Conservation (phyloP, 2,797 vertebrate genomes). For the Poecilia gillii region DNA sequence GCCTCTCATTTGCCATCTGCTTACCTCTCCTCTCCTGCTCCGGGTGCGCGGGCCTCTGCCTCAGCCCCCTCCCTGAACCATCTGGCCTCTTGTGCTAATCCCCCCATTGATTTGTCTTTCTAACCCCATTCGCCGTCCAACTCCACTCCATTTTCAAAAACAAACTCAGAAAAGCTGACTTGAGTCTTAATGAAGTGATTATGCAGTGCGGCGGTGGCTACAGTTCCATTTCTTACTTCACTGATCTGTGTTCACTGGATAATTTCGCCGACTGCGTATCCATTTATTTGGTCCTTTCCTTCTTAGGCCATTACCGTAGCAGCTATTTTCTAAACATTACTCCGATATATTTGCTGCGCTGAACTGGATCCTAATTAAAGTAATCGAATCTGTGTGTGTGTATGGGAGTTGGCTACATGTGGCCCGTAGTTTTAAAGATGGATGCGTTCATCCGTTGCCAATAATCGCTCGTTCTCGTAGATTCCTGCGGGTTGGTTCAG, state of each 20-base stretch:
- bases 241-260: not conserved
- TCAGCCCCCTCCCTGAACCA: slow-evolving; percentile 67
- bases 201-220: slow-evolving; percentile 6
- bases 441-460: not conserved
- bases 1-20: slow-evolving; percentile 78
- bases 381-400: not conserved
- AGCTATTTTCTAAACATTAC: not conserved
- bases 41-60: slow-evolving; percentile 64
- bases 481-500: not conserved
- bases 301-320: not conserved
- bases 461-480: not conserved
- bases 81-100: slow-evolving; percentile 72
- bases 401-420: not conserved
- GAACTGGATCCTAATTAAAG: not conserved
- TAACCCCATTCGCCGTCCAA: slow-evolving; percentile 32
- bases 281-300: not conserved
- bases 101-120: slow-evolving; percentile 41
- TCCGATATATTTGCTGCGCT: not conserved
- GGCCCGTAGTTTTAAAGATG: not conserved
- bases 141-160: not conserved
- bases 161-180: slow-evolving; percentile 2
- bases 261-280: not conserved
- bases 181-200: slow-evolving; percentile 14
- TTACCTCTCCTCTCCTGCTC: slow-evolving; percentile 59
- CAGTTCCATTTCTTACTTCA: slow-evolving; percentile 8